Conservation (phyloP, 1,140 invertebrate genomes). For the Zaprionus ghesquierei region DNA sequence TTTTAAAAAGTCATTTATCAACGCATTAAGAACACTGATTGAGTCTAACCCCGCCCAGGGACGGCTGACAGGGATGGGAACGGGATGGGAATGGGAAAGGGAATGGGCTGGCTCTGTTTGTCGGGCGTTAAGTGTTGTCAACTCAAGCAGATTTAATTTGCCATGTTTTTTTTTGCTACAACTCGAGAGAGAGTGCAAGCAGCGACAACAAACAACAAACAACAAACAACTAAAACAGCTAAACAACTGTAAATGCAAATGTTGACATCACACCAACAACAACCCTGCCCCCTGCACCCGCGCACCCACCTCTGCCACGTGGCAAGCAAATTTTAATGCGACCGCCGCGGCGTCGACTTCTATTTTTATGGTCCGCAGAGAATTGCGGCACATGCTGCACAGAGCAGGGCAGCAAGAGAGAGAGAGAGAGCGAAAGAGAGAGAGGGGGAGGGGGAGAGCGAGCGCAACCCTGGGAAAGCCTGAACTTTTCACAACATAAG, state of each 20-base stretch:
- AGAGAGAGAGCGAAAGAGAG: not conserved
- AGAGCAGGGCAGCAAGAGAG: not conserved
- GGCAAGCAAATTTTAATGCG: conserved; percentile 50
- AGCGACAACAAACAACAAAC: too few relatives aligned
- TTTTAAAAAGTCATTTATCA: conserved; percentile 79
- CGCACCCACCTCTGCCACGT: conserved; percentile 34
- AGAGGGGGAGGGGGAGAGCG: not conserved
- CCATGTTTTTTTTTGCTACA: conserved; percentile 64
- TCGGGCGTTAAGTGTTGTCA: conserved; percentile 75
- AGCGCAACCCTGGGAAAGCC: conserved; percentile 64
- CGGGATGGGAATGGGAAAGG: not conserved
- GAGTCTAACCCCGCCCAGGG: conserved; percentile 25
- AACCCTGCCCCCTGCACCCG: not conserved
- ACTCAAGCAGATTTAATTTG: conserved; percentile 81
- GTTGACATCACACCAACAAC: conserved; percentile 72
- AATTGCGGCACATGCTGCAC: conserved; percentile 69
- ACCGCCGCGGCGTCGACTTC: conserved; percentile 49
- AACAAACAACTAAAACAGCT: conserved; percentile 42
- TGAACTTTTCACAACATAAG: conserved; percentile 75
- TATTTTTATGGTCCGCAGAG: conserved; percentile 67
- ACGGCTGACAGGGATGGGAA: not conserved
- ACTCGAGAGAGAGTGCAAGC: too few relatives aligned
- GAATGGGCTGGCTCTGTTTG: not conserved
- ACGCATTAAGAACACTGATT: conserved; percentile 75
- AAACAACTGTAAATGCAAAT: conserved; percentile 76